A percentile compares a stretch with the other conserved stretches of the same genome.
Evolutionary conservation across 2,888 invertebrate species (phyloP).

Genomic region (Hirtodrosophila histrioides): DNA sequence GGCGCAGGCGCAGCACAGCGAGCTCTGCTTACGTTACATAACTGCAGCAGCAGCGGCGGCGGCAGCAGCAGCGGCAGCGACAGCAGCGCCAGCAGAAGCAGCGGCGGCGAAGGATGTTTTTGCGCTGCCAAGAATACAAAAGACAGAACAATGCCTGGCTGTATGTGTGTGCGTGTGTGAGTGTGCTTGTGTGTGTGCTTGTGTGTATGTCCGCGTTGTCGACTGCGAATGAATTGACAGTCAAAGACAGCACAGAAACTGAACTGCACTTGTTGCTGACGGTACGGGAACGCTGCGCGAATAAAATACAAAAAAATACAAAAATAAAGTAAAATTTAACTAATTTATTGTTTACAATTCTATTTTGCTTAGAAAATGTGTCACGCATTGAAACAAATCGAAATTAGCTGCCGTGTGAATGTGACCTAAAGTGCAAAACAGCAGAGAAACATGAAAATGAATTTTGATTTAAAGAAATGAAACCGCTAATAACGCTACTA

Average conservation of each 20-base stretch:
- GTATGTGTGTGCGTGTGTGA: constrained; percentile 5
- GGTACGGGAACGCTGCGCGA: constrained; percentile 38
- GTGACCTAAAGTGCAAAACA: constrained; percentile 58
- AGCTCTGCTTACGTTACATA: constrained; percentile 46
- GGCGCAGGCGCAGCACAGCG: constrained; percentile 72
- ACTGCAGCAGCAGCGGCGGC: constrained; percentile 44
- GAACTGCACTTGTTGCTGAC: constrained; percentile 82
- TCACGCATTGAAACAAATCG: constrained; percentile 52
- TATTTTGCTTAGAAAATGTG: constrained; percentile 58
- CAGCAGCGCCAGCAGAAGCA: constrained; percentile 16
- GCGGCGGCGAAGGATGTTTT: constrained; percentile 18
- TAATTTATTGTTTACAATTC: not conserved
- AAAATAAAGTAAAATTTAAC: not conserved
- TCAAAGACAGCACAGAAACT: constrained; percentile 62
- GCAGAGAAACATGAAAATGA: constrained; percentile 1
- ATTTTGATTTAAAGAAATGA: not conserved
- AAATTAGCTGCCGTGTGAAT: constrained; percentile 69
- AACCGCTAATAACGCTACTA: not conserved
- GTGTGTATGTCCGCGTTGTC: constrained; percentile 12
- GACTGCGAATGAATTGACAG: constrained; percentile 8
- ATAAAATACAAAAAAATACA: constrained; percentile 5
- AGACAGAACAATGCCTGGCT: constrained; percentile 15
- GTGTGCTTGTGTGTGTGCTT: not conserved
- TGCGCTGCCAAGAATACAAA: constrained; percentile 20
- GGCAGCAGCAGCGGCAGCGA: constrained; percentile 3